These are phyloP conservation scores for Xestia c-nigrum DNA, from an alignment of 2,888 invertebrate genomes.

Conservation along the genomic window DNA sequence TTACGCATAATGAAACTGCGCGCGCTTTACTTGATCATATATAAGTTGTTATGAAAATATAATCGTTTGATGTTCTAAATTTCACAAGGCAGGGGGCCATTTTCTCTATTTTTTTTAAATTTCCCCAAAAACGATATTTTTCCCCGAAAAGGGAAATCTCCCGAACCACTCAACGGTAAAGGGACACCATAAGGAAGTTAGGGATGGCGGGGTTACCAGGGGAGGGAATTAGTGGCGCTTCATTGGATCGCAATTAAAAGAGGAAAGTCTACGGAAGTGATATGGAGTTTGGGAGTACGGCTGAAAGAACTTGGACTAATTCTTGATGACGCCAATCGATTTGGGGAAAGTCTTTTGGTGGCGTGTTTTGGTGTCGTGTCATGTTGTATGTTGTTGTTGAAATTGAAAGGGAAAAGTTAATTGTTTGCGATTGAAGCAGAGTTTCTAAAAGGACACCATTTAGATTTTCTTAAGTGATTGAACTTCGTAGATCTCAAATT, in stretches of 20 bases:
- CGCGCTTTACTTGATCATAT: too few relatives aligned
- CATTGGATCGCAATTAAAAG: conserved; percentile 89
- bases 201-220: conserved; percentile 40
- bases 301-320: conserved; percentile 57
- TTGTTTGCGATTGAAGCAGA: neutral
- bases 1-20: too few relatives aligned
- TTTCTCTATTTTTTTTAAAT: neutral
- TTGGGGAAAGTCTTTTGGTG: neutral
- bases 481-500: neutral
- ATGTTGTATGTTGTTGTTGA: neutral
- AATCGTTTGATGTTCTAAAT: neutral
- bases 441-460: neutral
- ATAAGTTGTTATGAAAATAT: neutral
- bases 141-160: neutral
- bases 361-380: conserved; percentile 1
- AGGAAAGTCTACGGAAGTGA: conserved; percentile 75
- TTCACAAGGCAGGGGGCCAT: neutral
- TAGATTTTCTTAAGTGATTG: neutral
- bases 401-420: neutral
- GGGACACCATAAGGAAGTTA: conserved; percentile 25
- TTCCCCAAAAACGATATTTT: neutral
- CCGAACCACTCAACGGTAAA: neutral
- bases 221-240: conserved; percentile 85
- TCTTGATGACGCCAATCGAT: conserved; percentile 57
- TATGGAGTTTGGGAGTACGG: conserved; percentile 69